Percentiles rank a stretch among this genome's conserved stretches.
Conservation (phyloP, 2,888 invertebrate species). For the Strigamia crassipes region DNA sequence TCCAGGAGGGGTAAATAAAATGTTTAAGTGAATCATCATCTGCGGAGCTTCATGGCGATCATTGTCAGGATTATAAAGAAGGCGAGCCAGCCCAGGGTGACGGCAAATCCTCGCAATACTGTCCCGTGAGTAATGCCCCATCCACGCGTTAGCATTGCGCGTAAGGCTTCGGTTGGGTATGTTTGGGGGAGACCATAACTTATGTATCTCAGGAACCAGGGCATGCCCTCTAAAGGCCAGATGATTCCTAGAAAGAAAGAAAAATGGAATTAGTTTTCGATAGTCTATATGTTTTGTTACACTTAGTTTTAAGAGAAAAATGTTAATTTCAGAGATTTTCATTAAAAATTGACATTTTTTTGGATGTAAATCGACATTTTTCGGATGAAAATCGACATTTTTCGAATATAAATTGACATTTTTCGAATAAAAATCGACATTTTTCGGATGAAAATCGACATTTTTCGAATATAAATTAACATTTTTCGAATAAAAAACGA, state of each 20-base stretch:
- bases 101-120: constrained; percentile 72
- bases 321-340: too few species aligned
- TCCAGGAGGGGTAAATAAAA: too few species aligned
- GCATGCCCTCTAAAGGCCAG: constrained; percentile 25
- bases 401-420: too few species aligned
- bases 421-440: too few species aligned
- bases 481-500: too few species aligned
- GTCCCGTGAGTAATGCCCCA: constrained; percentile 69
- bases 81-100: constrained; percentile 57
- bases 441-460: too few species aligned
- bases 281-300: too few species aligned
- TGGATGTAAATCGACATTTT: too few species aligned
- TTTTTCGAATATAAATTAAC: too few species aligned
- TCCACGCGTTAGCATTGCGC: constrained; percentile 77
- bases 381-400: too few species aligned
- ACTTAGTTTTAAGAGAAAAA: too few species aligned
- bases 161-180: constrained; percentile 73
- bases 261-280: background rate
- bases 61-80: constrained; percentile 54
- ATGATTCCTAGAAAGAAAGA: background rate
- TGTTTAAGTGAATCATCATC: background rate
- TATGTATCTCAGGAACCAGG: constrained; percentile 68
- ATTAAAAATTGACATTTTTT: too few species aligned
- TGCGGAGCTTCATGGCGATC: background rate
- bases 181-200: constrained; percentile 75